Evolutionary conservation across 1,140 invertebrate species (phyloP).

Genomic region (Batillaria attramentaria): DNA sequence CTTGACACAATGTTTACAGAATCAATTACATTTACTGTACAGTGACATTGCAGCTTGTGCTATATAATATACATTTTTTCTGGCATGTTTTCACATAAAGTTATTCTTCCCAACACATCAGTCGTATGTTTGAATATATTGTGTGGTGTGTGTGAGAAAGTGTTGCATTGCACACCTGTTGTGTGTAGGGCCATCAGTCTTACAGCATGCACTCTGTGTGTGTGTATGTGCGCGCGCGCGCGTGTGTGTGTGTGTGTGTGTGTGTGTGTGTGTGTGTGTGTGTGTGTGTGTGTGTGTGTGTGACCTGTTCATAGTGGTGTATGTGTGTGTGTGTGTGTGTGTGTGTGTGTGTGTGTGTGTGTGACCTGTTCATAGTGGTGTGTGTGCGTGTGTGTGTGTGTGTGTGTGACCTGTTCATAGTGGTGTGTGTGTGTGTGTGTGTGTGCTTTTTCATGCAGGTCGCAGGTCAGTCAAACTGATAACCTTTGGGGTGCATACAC

Average conservation of each 20-base stretch:
- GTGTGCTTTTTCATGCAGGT: not conserved
- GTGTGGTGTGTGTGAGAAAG: no score
- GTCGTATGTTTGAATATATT: no score
- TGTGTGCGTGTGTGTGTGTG: not conserved
- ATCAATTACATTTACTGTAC: no score
- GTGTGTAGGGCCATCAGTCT: no score
- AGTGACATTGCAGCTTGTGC: no score
- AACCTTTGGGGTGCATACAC: not conserved
- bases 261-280: conserved; percentile 16
- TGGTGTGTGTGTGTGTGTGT: not conserved
- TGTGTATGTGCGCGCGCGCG: not conserved
- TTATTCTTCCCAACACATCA: no score
- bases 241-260: not conserved
- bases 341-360: not conserved
- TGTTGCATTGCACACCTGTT: no score
- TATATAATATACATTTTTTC: no score
- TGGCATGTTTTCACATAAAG: no score
- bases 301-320: not conserved
- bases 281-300: not conserved
- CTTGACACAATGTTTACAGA: no score
- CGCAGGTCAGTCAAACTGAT: not conserved
- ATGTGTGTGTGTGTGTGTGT: conserved; percentile 15
- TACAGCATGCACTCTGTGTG: no score
- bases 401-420: not conserved
- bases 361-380: not conserved